Conservation (phyloP, 1,140 invertebrate species). For the Battus philenor region DNA sequence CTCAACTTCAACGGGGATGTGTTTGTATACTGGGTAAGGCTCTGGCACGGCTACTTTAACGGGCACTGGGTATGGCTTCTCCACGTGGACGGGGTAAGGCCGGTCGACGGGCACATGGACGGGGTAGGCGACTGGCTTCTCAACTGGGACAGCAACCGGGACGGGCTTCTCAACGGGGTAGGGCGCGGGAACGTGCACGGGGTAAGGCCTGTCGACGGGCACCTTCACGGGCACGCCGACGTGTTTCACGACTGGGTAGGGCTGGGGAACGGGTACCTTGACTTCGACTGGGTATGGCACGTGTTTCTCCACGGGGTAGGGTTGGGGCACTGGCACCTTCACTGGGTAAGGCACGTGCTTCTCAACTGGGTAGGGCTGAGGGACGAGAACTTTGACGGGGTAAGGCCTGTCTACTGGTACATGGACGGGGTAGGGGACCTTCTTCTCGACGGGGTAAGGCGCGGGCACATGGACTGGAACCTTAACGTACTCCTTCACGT, state of each 20-base stretch:
- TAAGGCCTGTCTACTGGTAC: constrained; percentile 81
- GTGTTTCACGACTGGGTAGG: constrained; percentile 77
- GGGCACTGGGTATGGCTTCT: constrained; percentile 76
- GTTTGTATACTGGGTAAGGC: constrained; percentile 77
- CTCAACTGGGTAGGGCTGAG: constrained; percentile 82
- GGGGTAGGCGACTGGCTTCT: constrained; percentile 78
- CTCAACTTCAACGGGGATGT: constrained; percentile 79
- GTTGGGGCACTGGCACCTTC: constrained; percentile 78
- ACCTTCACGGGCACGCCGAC: constrained; percentile 74
- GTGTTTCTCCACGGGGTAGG: constrained; percentile 81
- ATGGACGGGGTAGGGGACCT: constrained; percentile 80
- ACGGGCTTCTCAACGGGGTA: constrained; percentile 79
- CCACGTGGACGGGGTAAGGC: constrained; percentile 72
- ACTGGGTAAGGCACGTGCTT: constrained; percentile 80
- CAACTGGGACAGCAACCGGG: constrained; percentile 76
- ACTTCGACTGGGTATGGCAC: constrained; percentile 79
- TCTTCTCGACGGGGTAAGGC: constrained; percentile 78
- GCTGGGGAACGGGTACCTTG: constrained; percentile 78
- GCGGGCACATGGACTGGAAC: constrained; percentile 79
- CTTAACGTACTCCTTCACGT: constrained; percentile 80
- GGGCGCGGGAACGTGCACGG: constrained; percentile 79
- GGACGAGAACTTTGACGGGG: constrained; percentile 80
- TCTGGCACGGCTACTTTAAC: constrained; percentile 77
- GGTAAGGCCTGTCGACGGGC: constrained; percentile 78
- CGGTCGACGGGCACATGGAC: constrained; percentile 78